phyloP scores from a whole-genome alignment of 2,888 invertebrate species.

The Onchidella celtica region DNA sequence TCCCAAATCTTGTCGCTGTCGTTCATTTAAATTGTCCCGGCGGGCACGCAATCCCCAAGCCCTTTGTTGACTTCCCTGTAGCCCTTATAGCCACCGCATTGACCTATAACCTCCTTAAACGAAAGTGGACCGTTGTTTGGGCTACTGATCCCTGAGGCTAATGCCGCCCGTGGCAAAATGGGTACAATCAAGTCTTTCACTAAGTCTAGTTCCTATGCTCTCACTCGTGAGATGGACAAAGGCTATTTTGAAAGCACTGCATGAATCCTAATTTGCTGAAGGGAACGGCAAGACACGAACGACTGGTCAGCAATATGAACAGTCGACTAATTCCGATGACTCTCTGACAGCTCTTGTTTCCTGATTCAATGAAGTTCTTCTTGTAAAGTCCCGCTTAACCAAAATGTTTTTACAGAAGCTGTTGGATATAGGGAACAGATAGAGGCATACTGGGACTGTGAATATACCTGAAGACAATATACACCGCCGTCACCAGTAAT shows the following conservation, averaged over 20 bases:
- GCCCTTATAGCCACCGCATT: background rate
- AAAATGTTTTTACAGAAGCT: no score
- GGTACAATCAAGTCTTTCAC: background rate
- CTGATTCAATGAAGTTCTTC: background rate
- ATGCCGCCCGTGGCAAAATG: background rate
- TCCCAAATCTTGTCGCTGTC: background rate
- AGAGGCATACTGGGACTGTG: no score
- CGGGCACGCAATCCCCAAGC: background rate
- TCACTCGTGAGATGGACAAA: conserved; percentile 1
- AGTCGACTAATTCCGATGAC: conserved; percentile 4
- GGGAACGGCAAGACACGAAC: background rate
- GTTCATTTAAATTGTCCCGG: background rate
- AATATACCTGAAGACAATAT: no score
- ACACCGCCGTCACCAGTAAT: no score
- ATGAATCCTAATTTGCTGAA: conserved; percentile 1
- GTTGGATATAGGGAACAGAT: no score
- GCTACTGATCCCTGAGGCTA: background rate
- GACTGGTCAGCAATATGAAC: conserved; percentile 2
- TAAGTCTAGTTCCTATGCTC: background rate
- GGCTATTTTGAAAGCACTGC: conserved; percentile 2
- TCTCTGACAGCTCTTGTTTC: background rate
- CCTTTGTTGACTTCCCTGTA: background rate
- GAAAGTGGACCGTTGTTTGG: background rate
- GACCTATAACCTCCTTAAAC: background rate
- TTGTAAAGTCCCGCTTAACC: no score